These are phyloP conservation scores for Vireo altiloquus DNA, from an alignment of 2,113 vertebrate genomes.

Conservation along the genomic window DNA sequence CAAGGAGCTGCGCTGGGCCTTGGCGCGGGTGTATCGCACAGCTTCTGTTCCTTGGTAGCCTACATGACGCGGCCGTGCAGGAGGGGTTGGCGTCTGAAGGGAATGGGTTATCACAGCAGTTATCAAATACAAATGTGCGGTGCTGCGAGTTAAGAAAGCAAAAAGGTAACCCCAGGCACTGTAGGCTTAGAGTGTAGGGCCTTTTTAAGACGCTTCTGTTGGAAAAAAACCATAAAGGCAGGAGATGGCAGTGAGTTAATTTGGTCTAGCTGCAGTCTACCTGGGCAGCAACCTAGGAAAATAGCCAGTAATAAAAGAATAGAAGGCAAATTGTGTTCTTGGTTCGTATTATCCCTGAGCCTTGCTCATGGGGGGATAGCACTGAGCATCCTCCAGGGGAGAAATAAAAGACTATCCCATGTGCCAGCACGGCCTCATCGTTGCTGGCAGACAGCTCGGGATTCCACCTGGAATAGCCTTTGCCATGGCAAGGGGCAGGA, in stretches of 20 bases:
- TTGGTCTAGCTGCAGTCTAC: neutral
- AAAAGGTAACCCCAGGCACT: neutral
- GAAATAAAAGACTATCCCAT: constrained; percentile 36
- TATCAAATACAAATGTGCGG: rapidly evolving
- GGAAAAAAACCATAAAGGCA: neutral
- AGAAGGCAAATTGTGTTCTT: neutral
- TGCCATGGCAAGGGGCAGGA: neutral
- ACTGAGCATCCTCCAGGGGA: constrained; percentile 32
- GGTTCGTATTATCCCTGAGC: neutral
- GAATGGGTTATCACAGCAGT: neutral
- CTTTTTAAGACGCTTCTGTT: neutral
- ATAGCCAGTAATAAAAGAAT: neutral
- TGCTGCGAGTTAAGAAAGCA: neutral
- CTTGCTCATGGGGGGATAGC: neutral
- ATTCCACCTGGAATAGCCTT: neutral
- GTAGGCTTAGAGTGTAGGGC: rapidly evolving
- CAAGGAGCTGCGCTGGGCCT: neutral
- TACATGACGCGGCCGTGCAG: rapidly evolving
- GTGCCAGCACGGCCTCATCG: constrained; percentile 15
- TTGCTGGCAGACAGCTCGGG: neutral
- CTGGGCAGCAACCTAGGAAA: neutral
- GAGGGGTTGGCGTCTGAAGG: neutral
- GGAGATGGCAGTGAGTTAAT: neutral
- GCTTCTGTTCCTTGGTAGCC: neutral
- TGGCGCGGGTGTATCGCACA: rapidly evolving